Base-by-base conservation (phyloP, 2,888 invertebrate species). In the Empis livida region DNA sequence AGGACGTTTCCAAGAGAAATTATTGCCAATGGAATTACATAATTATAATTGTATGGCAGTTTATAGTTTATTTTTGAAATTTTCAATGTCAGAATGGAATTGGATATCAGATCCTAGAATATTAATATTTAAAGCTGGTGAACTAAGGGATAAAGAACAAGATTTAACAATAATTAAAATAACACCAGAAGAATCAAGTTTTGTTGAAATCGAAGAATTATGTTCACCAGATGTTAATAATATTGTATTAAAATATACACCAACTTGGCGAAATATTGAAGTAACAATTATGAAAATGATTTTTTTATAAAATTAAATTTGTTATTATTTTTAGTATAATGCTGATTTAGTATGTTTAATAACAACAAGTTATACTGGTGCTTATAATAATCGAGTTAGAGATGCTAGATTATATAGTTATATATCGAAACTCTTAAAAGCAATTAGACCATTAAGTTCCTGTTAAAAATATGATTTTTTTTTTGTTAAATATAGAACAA, bases 271-370 rank as follows among this genome's bases (percentile, higher is more conserved):
- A n/a, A 67, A 67, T 51, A 54, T 63, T 43, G 50, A 50, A 35
- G 66, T 66, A 51, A 55, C 57, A 51, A 17, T 20, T 10, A 15
- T 14, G 16, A 16, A n/a, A n/a, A n/a, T n/a, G n/a, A n/a, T n/a
- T n/a, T 45, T 1, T 32, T n/a, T 16, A 11, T 11, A 10, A 17
- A 17, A 6, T 14, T 31, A 30, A 14, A 43, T 23, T 15, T 31
- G 14, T 16, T 45, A 32, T 41, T 2, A 16, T 37, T 20, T 39
- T 10, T 35, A 66, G 66, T 43, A 48, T 16, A 61, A 55, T 48
- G 54, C 59, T 8, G 66, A 66, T 53, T 48, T 67, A n/a, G 58
- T 63, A 54, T 57, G 60, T 47, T 55, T 62, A 1, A 57, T 67
- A 1, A 45, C 31, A 30, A 62, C 63, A 2, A 56, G 57, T 51